phyloP scores from a whole-genome alignment of 2,113 vertebrate species.

The Gopherus flavomarginatus region DNA sequence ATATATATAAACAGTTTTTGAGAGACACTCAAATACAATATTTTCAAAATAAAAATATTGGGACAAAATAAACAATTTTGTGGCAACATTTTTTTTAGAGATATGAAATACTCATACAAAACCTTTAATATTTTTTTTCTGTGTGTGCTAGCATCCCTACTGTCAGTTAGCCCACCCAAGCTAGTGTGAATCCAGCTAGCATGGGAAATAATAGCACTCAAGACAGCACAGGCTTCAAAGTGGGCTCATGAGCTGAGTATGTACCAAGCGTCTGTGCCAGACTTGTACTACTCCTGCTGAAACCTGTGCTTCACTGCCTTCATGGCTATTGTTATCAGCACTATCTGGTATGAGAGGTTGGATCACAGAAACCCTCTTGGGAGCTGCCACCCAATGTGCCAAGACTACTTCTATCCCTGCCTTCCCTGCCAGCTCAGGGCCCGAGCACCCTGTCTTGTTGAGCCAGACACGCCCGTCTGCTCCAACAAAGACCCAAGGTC shows the following conservation, averaged over 20 bases:
- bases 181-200: background rate
- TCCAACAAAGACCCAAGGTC: too few relatives aligned
- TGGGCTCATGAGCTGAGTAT: background rate
- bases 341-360: background rate
- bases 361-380: too few relatives aligned
- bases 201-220: background rate
- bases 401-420: too few relatives aligned
- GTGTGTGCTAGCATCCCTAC: background rate
- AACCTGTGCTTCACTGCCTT: background rate
- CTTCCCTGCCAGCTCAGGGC: too few relatives aligned
- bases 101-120: background rate
- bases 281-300: background rate
- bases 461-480: too few relatives aligned
- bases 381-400: too few relatives aligned
- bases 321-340: background rate
- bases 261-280: background rate
- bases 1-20: background rate
- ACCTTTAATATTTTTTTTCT: background rate
- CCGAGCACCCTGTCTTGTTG: too few relatives aligned
- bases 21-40: background rate
- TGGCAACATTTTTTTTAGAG: fast-evolving
- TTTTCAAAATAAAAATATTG: background rate
- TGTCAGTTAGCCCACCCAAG: background rate
- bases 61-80: background rate
- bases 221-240: background rate